These are phyloP conservation scores for Leptocoma aspasia DNA, from an alignment of 2,113 vertebrate genomes.

Conservation along the genomic window DNA sequence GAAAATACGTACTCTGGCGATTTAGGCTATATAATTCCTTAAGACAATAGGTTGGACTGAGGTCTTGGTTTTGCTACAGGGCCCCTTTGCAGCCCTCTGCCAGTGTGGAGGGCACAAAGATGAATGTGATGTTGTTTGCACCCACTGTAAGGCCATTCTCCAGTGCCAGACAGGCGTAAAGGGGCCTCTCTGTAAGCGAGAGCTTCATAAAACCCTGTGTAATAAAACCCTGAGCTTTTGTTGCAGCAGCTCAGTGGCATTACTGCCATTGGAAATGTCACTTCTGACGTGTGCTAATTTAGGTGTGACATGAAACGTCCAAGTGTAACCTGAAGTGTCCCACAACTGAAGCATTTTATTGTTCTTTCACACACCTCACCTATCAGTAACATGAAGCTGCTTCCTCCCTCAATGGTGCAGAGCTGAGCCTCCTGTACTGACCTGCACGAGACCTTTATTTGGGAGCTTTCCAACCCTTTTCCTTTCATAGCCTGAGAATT, in stretches of 20 bases:
- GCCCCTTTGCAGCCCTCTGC: background rate
- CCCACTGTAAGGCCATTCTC: background rate
- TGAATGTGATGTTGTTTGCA: slow-evolving; percentile 8
- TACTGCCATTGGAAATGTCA: background rate
- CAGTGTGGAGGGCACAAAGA: background rate
- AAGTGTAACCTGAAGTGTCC: background rate
- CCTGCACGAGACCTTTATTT: background rate
- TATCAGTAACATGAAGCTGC: background rate
- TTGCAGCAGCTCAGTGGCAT: background rate
- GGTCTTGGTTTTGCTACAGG: background rate
- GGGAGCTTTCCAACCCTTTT: slow-evolving; percentile 40
- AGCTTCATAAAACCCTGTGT: background rate
- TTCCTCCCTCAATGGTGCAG: background rate
- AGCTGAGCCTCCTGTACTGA: background rate
- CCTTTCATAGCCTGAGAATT: slow-evolving; percentile 28
- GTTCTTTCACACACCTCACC: background rate
- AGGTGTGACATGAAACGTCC: background rate
- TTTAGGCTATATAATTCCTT: background rate
- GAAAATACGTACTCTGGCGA: background rate
- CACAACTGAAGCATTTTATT: slow-evolving; percentile 7
- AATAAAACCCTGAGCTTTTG: background rate
- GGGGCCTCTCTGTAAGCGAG: background rate
- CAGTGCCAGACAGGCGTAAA: slow-evolving; percentile 9
- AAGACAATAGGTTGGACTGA: background rate
- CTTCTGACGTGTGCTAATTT: background rate